Base-by-base conservation (phyloP, 2,888 invertebrate genomes). In the Pollenia labialis region DNA sequence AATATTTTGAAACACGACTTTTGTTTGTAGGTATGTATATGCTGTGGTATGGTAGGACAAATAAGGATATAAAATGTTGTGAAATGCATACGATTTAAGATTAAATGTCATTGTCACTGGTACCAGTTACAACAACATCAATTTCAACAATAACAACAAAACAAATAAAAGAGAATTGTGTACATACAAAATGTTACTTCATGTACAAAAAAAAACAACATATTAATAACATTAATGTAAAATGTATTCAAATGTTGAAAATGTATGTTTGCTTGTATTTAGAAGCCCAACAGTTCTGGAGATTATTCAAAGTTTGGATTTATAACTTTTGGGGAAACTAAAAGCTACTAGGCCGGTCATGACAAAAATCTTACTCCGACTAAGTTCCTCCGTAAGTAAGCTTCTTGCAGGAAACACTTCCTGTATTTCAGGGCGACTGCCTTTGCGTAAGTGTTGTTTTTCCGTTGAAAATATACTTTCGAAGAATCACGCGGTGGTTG, bases 51-150 rank as follows among this genome's bases (percentile, higher is more conserved):
- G 32, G 32, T 6, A 32, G 32, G 32, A 32, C 32, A 32, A 32
- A 44, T 44, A n/a, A 58, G 58, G 11, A n/a, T 32, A 56, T 56
- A 16, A 60, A 69, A 23, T 56, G n/a, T 68, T 58, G 46, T 66
- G 62, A 50, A 75, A 81, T 68, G 75, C 60, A 60, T 68, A 81
- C 40, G 52, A 81, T 52, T 60, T 52, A 58, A 75, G 42, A 75
- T 60, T 58, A 81, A 68, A 83, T 86, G 82, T 85, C 82, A 85
- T 82, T 85, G 85, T 82, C 62, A 86, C 83, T 77, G 48, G 32
- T 60, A 66, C 50, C 71, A 66, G 44, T 48, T 44, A 44, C 50
- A 71, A 64, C 23, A 48, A 44, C 50, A 44, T 64, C 4, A 32
- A 32, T 32, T 32, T 32, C 32, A 32, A 32, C 18, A 32, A 50